These are phyloP conservation scores for Dioctria linearis DNA, from an alignment of 2,888 invertebrate genomes.

Conservation along the genomic window DNA sequence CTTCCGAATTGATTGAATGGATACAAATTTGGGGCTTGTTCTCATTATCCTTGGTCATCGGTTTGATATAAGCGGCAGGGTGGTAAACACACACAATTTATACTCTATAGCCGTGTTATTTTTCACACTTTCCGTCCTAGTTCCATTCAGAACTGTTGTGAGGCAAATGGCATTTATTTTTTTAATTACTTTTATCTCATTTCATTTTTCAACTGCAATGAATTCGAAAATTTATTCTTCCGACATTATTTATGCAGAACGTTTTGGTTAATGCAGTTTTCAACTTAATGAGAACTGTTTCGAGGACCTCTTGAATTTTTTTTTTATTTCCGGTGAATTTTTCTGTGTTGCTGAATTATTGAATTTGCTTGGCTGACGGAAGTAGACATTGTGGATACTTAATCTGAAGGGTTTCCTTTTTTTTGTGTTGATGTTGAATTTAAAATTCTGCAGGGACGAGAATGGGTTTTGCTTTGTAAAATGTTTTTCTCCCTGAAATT, in stretches of 20 bases:
- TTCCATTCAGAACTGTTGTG: not conserved
- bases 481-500: too few relatives aligned
- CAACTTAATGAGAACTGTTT: conserved; percentile 7
- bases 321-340: not conserved
- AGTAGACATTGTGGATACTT: too few relatives aligned
- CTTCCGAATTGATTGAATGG: not conserved
- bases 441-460: too few relatives aligned
- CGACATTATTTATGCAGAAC: not conserved
- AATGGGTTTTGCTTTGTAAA: too few relatives aligned
- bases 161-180: not conserved
- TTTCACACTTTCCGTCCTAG: not conserved
- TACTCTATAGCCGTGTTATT: not conserved
- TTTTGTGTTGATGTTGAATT: too few relatives aligned
- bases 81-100: too few relatives aligned
- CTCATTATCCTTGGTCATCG: not conserved
- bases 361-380: too few relatives aligned
- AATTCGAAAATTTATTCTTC: not conserved
- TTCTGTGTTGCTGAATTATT: too few relatives aligned
- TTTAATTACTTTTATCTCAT: conserved; percentile 19
- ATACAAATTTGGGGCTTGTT: not conserved
- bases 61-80: not conserved
- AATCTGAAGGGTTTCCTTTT: too few relatives aligned
- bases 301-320: not conserved
- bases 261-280: conserved; percentile 13
- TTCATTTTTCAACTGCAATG: conserved; percentile 16